Percentiles rank a stretch among this genome's conserved stretches.
phyloP scores from a whole-genome alignment of 2,113 vertebrate species.

The Balaenoptera acutorostrata region DNA sequence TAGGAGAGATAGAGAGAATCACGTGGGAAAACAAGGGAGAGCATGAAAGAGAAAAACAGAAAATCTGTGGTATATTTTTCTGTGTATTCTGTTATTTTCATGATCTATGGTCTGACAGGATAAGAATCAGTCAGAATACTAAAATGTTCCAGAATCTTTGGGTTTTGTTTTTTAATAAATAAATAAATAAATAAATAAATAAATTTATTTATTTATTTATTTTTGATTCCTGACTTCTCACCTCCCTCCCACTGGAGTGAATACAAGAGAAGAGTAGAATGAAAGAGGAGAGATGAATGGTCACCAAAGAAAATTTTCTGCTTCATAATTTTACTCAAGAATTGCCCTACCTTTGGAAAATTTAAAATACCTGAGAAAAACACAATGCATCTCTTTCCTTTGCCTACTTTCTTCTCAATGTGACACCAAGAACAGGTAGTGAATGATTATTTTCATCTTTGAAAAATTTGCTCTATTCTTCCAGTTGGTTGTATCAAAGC shows the following conservation, averaged over 20 bases:
- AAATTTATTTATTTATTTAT: too few species aligned
- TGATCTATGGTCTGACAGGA: background rate
- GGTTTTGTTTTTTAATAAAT: too few species aligned
- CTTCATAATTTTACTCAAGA: background rate
- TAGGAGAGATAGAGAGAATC: background rate
- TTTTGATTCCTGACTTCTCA: background rate
- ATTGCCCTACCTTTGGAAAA: background rate
- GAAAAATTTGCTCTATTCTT: background rate
- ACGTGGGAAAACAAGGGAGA: background rate
- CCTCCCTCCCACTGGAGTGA: background rate
- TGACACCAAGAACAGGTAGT: background rate
- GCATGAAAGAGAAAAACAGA: background rate
- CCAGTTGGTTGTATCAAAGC: background rate
- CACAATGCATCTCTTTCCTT: background rate
- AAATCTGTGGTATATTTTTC: background rate
- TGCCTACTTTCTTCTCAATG: background rate
- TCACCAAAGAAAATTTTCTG: background rate
- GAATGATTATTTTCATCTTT: background rate
- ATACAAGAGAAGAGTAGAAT: background rate
- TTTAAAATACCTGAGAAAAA: background rate
- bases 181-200: too few species aligned
- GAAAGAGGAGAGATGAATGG: background rate
- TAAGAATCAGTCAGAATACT: background rate
- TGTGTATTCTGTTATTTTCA: background rate
- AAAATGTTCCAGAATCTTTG: background rate